Evolutionary conservation across 2,797 vertebrate genomes (phyloP).

Genomic region (Pteropus rufus): DNA sequence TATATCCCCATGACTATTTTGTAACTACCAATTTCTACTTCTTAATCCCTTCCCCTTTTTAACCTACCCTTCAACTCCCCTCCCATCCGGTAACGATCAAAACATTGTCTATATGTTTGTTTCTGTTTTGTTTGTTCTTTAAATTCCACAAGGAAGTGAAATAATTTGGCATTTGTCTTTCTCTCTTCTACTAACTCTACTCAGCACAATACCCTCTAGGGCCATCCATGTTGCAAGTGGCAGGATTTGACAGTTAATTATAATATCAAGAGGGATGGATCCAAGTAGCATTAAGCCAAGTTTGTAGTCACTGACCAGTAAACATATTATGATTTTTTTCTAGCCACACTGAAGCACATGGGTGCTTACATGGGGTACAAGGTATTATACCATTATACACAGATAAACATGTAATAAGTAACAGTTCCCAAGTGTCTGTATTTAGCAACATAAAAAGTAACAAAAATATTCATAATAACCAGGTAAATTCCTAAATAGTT

Average conservation of each 20-base stretch:
- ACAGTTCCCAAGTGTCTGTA: neutral
- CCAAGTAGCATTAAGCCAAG: neutral
- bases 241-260: neutral
- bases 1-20: no score
- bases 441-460: conserved; percentile 5
- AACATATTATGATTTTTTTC: neutral
- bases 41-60: no score
- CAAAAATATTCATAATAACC: neutral
- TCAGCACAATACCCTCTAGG: no score
- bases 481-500: neutral
- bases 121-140: no score
- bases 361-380: neutral
- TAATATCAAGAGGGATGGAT: neutral
- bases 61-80: no score
- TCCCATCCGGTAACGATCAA: no score
- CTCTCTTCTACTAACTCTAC: no score
- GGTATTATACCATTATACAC: neutral
- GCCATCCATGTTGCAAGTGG: no score
- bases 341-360: neutral
- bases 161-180: no score
- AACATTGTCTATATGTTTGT: no score
- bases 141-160: no score
- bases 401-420: neutral
- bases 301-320: neutral
- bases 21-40: no score